Percentiles rank a stretch among this genome's conserved stretches.
Evolutionary conservation across 2,797 vertebrate species (phyloP).

Genomic region (Heteromormyrus szaboi): DNA sequence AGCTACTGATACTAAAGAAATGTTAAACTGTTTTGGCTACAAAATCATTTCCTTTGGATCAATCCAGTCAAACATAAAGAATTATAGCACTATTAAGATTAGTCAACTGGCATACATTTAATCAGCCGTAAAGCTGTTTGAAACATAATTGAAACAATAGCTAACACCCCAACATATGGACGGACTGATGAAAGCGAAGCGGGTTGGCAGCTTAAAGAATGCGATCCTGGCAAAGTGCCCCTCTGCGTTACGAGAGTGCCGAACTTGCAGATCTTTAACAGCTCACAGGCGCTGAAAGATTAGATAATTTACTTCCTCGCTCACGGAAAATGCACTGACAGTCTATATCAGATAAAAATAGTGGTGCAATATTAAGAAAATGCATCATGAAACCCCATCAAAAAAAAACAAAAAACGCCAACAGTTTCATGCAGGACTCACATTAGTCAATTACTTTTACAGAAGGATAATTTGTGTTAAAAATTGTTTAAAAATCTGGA

Average conservation of each 20-base stretch:
- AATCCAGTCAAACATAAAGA: background rate
- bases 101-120: background rate
- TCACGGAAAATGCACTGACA: background rate
- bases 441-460: background rate
- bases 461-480: background rate
- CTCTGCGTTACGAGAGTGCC: background rate
- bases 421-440: background rate
- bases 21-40: background rate
- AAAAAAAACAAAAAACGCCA: background rate
- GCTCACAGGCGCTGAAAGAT: slow-evolving; percentile 2
- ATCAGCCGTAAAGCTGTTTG: background rate
- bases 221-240: background rate
- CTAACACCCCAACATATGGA: background rate
- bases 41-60: background rate
- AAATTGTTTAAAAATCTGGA: background rate
- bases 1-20: background rate
- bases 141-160: background rate
- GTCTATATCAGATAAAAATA: slow-evolving; percentile 2
- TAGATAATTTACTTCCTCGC: background rate
- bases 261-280: background rate
- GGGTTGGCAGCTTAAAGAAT: background rate
- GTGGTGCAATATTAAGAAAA: background rate
- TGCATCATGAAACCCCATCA: background rate
- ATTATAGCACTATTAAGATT: background rate
- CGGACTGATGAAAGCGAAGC: background rate